phyloP scores from a whole-genome alignment of 2,888 invertebrate species.

The Dendrolimus pini region DNA sequence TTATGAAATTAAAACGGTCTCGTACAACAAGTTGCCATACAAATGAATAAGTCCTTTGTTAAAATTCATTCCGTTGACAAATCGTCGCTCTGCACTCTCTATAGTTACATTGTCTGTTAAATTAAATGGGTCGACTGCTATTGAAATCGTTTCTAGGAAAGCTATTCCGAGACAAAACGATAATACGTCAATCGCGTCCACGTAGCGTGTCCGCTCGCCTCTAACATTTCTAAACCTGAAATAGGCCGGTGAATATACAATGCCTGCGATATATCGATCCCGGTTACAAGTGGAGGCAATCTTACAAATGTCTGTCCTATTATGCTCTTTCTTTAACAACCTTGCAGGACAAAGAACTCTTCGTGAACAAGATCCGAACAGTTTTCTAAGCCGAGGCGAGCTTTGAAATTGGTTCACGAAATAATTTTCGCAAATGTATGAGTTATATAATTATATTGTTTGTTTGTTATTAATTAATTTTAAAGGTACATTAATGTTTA shows the following conservation, averaged over 20 bases:
- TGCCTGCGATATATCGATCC: conserved; percentile 48
- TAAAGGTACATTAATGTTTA: too few species aligned
- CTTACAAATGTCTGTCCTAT: conserved; percentile 44
- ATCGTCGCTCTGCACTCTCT: conserved; percentile 62
- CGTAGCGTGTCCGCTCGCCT: conserved; percentile 49
- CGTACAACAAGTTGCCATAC: conserved; percentile 72
- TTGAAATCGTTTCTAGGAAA: conserved; percentile 62
- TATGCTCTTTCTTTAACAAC: conserved; percentile 40
- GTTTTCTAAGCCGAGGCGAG: conserved; percentile 19
- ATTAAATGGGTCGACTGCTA: conserved; percentile 61
- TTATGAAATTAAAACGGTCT: conserved; percentile 75
- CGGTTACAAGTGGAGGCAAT: conserved; percentile 37
- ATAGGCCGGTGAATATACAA: conserved; percentile 61
- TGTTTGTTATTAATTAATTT: too few species aligned
- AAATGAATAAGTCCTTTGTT: conserved; percentile 71
- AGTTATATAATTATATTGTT: too few species aligned
- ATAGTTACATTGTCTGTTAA: conserved; percentile 57
- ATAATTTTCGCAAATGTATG: too few species aligned
- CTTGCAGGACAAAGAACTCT: conserved; percentile 34
- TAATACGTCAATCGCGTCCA: conserved; percentile 60
- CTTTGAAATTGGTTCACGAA: too few species aligned
- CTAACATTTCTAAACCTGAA: conserved; percentile 39
- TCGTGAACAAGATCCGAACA: conserved; percentile 21
- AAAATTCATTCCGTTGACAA: conserved; percentile 73
- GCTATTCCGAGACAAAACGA: conserved; percentile 60